These are phyloP conservation scores for Arbacia lixula DNA, from an alignment of 53 echinoderm and acorn worm species.

Conservation along the genomic window DNA sequence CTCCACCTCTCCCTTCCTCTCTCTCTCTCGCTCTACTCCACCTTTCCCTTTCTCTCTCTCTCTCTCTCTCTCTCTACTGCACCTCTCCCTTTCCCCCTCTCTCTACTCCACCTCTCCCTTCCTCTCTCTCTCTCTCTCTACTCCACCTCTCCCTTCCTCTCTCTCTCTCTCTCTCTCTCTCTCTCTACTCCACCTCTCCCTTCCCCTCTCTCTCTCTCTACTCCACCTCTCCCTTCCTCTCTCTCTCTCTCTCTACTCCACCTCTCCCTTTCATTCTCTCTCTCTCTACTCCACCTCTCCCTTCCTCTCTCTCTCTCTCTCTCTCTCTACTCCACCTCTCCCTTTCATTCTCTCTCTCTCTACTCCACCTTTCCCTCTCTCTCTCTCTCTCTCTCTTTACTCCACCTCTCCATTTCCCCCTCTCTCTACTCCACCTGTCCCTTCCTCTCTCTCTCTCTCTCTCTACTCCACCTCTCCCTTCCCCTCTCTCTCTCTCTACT, in stretches of 20 bases:
- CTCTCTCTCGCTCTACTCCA: neutral
- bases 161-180: neutral
- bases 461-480: neutral
- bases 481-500: neutral
- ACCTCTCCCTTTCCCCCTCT: neutral
- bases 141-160: too few species aligned
- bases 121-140: neutral
- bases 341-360: neutral
- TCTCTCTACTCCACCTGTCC: neutral
- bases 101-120: neutral
- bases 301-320: neutral
- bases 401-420: neutral
- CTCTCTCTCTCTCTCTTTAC: neutral
- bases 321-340: too few species aligned
- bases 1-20: neutral
- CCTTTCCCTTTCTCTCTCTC: neutral
- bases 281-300: neutral
- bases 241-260: neutral
- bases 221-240: neutral
- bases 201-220: neutral
- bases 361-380: neutral
- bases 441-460: neutral
- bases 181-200: neutral
- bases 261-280: neutral
- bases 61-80: neutral